Base-by-base conservation (phyloP, 1,140 invertebrate species). In the Microplitis demolitor region DNA sequence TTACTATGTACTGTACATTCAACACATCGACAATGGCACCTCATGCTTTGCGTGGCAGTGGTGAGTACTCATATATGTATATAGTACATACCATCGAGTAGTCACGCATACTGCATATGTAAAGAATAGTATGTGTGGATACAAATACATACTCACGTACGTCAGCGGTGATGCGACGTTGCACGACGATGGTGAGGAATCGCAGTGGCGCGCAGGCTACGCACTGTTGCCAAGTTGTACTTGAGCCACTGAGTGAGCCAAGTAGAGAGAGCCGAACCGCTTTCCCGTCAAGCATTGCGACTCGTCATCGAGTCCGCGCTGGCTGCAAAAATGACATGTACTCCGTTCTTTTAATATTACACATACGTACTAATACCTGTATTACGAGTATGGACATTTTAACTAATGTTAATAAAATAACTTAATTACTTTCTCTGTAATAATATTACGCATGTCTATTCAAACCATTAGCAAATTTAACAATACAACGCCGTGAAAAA, bases 221-320 rank as follows among this genome's bases (percentile, higher is more conserved):
- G 68, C 73, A 74, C 53, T 16, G 73, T 74, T 74, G 73, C 73
- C 73, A 74, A 74, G 63, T 74, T 63, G 34, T 64, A 16, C 51
- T 24, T 58, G 39, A 45, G 31, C 33, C 14, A 13, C 11, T 45
- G 37, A 69, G 11, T 24, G 13, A 24, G n/a, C 16, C 33, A 60
- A 64, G 62, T 50, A 50, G 64, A 66, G 54, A 66, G 54, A 66
- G 62, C 63, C 39, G n/a, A 66, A 11, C 45, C 31, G 51, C 67
- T 58, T 60, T 69, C 54, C 67, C 67, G 37, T 69, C 8, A 34
- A 14, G 31, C 58, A 39, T 54, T 54, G 16, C 62, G 62, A 50
- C 62, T 64, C 39, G 16, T 35, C 69, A 50, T 63, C 61, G 58
- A 64, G 24, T 64, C 69, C 60, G 24, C 16, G 58, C 24, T 24